Percentiles rank a stretch among this genome's conserved stretches.
Evolutionary conservation across 2,888 invertebrate genomes (phyloP).

Genomic region (Eristalinus aeneus): DNA sequence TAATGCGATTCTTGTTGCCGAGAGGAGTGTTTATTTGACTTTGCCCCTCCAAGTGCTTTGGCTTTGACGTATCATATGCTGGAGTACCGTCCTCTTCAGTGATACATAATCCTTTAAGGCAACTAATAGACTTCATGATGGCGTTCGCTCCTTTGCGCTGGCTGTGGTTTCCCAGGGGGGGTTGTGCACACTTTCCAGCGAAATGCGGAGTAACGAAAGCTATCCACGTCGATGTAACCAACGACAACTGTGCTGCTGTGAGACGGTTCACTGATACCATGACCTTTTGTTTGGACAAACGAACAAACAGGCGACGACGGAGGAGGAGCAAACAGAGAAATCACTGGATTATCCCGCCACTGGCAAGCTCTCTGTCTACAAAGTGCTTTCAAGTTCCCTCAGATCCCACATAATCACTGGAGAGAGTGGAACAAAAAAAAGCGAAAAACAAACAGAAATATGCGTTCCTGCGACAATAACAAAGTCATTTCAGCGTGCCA

Average conservation of each 20-base stretch:
- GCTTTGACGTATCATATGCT: background rate
- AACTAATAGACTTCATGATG: conserved; percentile 57
- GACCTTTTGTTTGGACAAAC: conserved; percentile 30
- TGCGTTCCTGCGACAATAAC: conserved; percentile 19
- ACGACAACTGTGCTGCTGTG: conserved; percentile 13
- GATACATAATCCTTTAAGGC: conserved; percentile 65
- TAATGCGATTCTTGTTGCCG: conserved; percentile 61
- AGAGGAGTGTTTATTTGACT: conserved; percentile 59
- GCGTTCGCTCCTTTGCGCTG: conserved; percentile 46
- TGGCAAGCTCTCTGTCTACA: conserved; percentile 1
- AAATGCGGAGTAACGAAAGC: background rate
- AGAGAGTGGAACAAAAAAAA: conserved; percentile 18
- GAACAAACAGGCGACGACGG: conserved; percentile 37
- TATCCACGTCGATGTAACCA: background rate
- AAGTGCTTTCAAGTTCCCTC: background rate
- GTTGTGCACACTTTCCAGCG: background rate
- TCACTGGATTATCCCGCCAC: conserved; percentile 51
- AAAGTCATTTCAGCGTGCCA: conserved; percentile 19
- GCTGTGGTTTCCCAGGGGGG: conserved; percentile 43
- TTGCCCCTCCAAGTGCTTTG: conserved; percentile 3
- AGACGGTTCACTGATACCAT: conserved; percentile 13
- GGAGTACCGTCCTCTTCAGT: conserved; percentile 11
- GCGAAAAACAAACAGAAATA: background rate
- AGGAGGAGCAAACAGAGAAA: conserved; percentile 53
- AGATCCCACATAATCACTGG: background rate